Evolutionary conservation across 2,113 vertebrate species (phyloP), one percentile per base, ranked within the genome.

Genomic region (Fulica atra): DNA sequence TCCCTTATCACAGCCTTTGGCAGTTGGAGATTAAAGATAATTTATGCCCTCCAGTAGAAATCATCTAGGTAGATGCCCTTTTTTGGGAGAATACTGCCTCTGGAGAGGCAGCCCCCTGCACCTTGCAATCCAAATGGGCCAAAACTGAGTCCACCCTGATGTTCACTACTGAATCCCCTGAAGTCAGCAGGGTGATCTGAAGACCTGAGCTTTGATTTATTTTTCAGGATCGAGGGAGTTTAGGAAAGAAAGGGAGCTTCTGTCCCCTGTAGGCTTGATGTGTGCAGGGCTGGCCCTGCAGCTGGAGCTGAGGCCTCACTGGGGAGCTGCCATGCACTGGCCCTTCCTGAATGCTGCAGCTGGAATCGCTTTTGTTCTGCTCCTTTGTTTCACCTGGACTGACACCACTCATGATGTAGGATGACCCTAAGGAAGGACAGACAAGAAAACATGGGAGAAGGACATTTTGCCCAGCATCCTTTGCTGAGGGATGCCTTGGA

Each of bases 401-500:
- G 74, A 69, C 57, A 56, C 31, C 33, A 23, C 20, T 11, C 2
- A 0, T 64, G 20, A 72, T 7, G 31, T 28, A 25, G 19, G 33
- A 57, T 80, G 26, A 28, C 53, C 26, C 5, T 18, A 56, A 76
- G 66, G 57, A 71, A 81, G 11, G 21, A 65, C 23, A 57, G 50
- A 44, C 9, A 38, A 33, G 19, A 23, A 83, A 69, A 76, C 1
- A 1, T 3, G 3, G 13, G 19, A 64, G 33, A 78, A 63, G 35
- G 25, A 7, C 9, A 46, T 74, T 91, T 70, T 59, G 20, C 28
- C 20, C 29, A 18, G 1, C 0, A 2, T 51, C 59, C 26, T 76
- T 80, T 7, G 4, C 10, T 3, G 5, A 61, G 25, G n/a, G 42
- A 16, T 0, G 0, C 15, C 12, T 10, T 15, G 38, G 6, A 10